These are phyloP conservation scores for Agrilus mali DNA, from an alignment of 2,888 invertebrate species.

Conservation along the genomic window DNA sequence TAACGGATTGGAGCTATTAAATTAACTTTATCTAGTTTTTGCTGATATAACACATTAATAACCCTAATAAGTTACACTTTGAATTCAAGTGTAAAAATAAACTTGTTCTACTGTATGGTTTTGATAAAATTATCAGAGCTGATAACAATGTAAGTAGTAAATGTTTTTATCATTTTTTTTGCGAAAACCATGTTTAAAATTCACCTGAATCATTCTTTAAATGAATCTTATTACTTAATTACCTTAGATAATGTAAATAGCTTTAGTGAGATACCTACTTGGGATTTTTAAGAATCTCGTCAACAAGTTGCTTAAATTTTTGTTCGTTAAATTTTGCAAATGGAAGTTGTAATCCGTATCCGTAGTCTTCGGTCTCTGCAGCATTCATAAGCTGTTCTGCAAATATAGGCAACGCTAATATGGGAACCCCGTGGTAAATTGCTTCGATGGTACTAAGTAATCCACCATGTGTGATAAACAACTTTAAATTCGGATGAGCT, in stretches of 20 bases:
- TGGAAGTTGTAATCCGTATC: slow-evolving; percentile 28
- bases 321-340: slow-evolving; percentile 31
- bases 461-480: slow-evolving; percentile 9
- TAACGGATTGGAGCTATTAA: too few species aligned
- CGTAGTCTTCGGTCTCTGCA: slow-evolving; percentile 15
- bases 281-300: slow-evolving; percentile 27
- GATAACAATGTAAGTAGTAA: too few species aligned
- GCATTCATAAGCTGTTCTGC: slow-evolving; percentile 8
- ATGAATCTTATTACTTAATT: too few species aligned
- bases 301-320: slow-evolving; percentile 26
- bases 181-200: too few species aligned
- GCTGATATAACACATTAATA: too few species aligned
- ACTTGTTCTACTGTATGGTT: too few species aligned
- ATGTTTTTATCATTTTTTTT: too few species aligned
- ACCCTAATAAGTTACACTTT: too few species aligned
- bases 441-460: slow-evolving; percentile 7
- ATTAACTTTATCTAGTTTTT: too few species aligned
- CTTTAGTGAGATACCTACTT: slow-evolving; percentile 12
- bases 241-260: not conserved
- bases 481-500: slow-evolving; percentile 10
- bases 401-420: slow-evolving; percentile 6
- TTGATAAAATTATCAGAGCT: too few species aligned
- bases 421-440: slow-evolving; percentile 7
- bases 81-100: too few species aligned
- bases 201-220: too few species aligned